Conservation (phyloP, 1,140 invertebrate species). For the Chrysopa pallens region DNA sequence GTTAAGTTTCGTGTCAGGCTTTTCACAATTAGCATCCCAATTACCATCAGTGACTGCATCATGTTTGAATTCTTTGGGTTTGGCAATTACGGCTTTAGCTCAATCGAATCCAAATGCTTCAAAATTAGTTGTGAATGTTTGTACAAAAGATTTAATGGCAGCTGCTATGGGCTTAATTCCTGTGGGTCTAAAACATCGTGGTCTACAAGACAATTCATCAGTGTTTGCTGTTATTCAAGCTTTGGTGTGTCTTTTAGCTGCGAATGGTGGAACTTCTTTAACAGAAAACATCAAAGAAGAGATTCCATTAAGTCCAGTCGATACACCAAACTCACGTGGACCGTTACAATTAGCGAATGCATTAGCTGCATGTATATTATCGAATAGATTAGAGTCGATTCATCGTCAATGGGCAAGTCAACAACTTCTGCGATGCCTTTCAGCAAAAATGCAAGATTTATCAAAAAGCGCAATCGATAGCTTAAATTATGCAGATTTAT, state of each 20-base stretch:
- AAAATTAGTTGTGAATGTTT: conserved; percentile 36
- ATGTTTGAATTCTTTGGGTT: conserved; percentile 31
- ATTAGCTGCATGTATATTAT: conserved; percentile 39
- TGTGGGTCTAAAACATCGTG: conserved; percentile 6
- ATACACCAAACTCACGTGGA: conserved; percentile 13
- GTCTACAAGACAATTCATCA: background rate
- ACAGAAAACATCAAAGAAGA: conserved; percentile 22
- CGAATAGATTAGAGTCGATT: conserved; percentile 23
- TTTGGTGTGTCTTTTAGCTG: conserved; percentile 33
- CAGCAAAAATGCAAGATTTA: conserved; percentile 16
- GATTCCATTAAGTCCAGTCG: conserved; percentile 4
- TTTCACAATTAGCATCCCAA: conserved; percentile 11
- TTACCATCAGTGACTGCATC: conserved; percentile 18
- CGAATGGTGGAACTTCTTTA: conserved; percentile 23
- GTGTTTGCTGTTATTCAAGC: conserved; percentile 40
- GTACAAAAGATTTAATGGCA: conserved; percentile 37
- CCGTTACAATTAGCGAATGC: conserved; percentile 39
- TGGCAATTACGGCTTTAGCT: conserved; percentile 34
- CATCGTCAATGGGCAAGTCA: conserved; percentile 41
- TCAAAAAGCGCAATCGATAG: conserved; percentile 14
- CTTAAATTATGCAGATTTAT: conserved; percentile 27
- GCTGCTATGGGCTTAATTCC: conserved; percentile 12
- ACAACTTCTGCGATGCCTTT: conserved; percentile 27
- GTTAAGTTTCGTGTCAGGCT: conserved; percentile 1
- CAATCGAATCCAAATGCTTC: conserved; percentile 32